Evolutionary conservation across 2,888 invertebrate genomes (phyloP).

Genomic region (Chymomyza procnemis): DNA sequence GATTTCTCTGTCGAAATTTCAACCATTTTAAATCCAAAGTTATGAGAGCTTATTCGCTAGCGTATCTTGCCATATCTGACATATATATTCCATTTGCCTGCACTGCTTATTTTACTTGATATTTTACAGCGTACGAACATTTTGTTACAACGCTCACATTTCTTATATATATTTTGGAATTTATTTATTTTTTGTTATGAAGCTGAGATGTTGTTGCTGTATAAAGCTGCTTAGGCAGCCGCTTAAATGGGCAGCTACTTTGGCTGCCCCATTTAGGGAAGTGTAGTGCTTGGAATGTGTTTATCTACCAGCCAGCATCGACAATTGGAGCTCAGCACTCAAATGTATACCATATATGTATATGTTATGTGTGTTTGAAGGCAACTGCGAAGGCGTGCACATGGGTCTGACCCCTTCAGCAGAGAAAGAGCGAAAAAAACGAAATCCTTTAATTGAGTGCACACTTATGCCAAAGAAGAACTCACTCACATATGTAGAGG

Average conservation of each 20-base stretch:
- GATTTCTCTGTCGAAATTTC: background rate
- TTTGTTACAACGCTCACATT: conserved; percentile 22
- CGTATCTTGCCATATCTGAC: background rate
- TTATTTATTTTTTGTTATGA: conserved; percentile 14
- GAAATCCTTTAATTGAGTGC: conserved; percentile 70
- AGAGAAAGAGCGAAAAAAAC: conserved; percentile 2
- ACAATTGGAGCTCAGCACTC: conserved; percentile 37
- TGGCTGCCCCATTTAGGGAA: background rate
- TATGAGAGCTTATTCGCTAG: background rate
- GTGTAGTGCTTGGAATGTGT: conserved; percentile 5
- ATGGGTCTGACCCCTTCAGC: background rate
- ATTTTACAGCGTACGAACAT: conserved; percentile 10
- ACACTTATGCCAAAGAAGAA: conserved; percentile 56
- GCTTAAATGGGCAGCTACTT: background rate
- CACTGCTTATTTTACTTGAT: background rate
- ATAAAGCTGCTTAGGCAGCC: conserved; percentile 29
- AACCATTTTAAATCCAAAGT: background rate
- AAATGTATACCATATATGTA: too few species aligned
- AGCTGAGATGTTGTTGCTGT: background rate
- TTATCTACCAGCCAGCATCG: conserved; percentile 52
- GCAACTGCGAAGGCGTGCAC: background rate
- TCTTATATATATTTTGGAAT: conserved; percentile 30
- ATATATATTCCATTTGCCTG: background rate
- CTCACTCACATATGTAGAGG: background rate
- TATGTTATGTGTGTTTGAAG: too few species aligned